Evolutionary conservation across 1,140 invertebrate genomes (phyloP).

Genomic region (Drosophila parvula): DNA sequence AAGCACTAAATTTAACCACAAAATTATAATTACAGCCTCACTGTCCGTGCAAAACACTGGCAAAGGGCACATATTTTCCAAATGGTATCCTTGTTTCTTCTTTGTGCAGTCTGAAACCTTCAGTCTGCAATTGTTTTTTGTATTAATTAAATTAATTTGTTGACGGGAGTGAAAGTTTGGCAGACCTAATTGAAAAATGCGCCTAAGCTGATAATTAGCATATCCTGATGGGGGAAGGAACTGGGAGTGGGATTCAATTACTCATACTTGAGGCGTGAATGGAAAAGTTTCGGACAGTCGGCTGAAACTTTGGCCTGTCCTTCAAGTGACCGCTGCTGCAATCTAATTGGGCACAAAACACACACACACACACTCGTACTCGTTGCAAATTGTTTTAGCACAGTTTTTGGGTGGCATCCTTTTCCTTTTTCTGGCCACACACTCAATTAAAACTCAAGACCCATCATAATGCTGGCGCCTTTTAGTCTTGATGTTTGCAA

Average conservation of each 20-base stretch:
- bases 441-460: conserved; percentile 83
- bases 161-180: conserved; percentile 44
- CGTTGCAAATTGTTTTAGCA: conserved; percentile 78
- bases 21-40: background rate
- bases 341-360: conserved; percentile 68
- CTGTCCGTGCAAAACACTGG: too few relatives aligned
- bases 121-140: conserved; percentile 54
- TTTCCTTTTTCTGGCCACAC: conserved; percentile 47
- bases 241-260: conserved; percentile 69
- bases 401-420: conserved; percentile 64
- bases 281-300: conserved; percentile 61
- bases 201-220: conserved; percentile 80
- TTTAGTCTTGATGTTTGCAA: conserved; percentile 79
- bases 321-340: conserved; percentile 76
- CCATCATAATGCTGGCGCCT: conserved; percentile 77
- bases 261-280: conserved; percentile 78
- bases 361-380: conserved; percentile 35
- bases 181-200: conserved; percentile 75
- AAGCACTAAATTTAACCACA: background rate
- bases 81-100: conserved; percentile 1
- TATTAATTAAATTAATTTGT: conserved; percentile 72
- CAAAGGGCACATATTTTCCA: background rate
- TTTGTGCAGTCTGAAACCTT: background rate
- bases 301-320: conserved; percentile 68
- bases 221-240: conserved; percentile 30